These are phyloP conservation scores for Myodes glareolus DNA, from an alignment of 2,113 vertebrate species.

Conservation along the genomic window DNA sequence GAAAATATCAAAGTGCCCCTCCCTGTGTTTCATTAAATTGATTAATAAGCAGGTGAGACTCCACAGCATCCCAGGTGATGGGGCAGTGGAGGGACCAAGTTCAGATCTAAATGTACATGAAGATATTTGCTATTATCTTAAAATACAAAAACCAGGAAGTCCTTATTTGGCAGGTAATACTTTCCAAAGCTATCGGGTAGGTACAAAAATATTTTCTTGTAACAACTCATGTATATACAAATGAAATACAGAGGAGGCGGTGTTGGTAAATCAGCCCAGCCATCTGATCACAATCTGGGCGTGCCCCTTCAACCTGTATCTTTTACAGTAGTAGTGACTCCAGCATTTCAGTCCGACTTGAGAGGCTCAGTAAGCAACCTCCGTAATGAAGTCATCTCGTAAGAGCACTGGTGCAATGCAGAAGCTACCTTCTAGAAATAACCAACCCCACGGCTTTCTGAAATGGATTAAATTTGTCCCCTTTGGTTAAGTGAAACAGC, in stretches of 20 bases:
- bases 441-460: neutral
- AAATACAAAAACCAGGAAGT: neutral
- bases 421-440: conserved; percentile 9
- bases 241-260: neutral
- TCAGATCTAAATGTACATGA: neutral
- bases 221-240: neutral
- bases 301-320: neutral
- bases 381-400: neutral
- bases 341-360: neutral
- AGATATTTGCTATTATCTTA: neutral
- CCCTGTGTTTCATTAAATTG: neutral
- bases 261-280: conserved; percentile 10
- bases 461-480: conserved; percentile 52
- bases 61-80: neutral
- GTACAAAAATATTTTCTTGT: neutral
- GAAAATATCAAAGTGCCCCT: neutral
- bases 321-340: neutral
- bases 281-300: neutral
- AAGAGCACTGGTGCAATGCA: neutral
- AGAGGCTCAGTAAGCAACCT: neutral
- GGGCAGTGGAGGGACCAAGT: neutral
- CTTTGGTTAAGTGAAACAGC: conserved; percentile 46
- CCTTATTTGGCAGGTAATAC: neutral
- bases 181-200: neutral
- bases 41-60: neutral